Percentiles rank a stretch among this genome's conserved stretches.
Evolutionary conservation across 1,140 invertebrate genomes (phyloP).

Genomic region (Aphelenchoides besseyi): DNA sequence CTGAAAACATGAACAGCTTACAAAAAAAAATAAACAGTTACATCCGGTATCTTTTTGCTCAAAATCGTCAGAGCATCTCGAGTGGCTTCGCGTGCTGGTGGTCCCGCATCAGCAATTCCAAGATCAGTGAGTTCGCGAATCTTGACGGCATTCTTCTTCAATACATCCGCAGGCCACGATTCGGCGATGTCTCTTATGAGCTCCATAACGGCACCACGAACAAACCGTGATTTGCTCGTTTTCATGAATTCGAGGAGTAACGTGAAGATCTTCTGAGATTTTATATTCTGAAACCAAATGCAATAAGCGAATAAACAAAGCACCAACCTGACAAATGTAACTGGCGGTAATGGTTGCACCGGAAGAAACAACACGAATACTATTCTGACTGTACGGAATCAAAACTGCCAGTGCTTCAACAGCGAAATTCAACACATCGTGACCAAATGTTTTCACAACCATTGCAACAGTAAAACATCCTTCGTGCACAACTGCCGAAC

Average conservation of each 20-base stretch:
- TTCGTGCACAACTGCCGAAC: slow-evolving; percentile 13
- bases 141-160: slow-evolving; percentile 1
- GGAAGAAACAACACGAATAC: slow-evolving; percentile 8
- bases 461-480: slow-evolving; percentile 11
- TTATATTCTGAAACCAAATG: slow-evolving; percentile 13
- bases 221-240: not conserved
- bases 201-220: slow-evolving; percentile 7
- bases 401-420: not conserved
- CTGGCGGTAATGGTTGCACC: not conserved
- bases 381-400: slow-evolving; percentile 10
- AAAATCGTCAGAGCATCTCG: slow-evolving; percentile 8
- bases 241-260: slow-evolving; percentile 1
- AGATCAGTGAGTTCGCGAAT: not conserved
- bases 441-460: slow-evolving; percentile 2
- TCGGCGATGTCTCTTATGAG: not conserved
- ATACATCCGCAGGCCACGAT: not conserved
- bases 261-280: not conserved
- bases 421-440: slow-evolving; percentile 9
- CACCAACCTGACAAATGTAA: slow-evolving; percentile 11
- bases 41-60: not conserved
- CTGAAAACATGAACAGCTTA: slow-evolving; percentile 1
- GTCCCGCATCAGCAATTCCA: slow-evolving; percentile 6
- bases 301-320: not conserved
- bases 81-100: not conserved
- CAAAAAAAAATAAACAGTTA: not conserved